Evolutionary conservation across 2,888 invertebrate genomes (phyloP).

Genomic region (Tanaodytes sp.): DNA sequence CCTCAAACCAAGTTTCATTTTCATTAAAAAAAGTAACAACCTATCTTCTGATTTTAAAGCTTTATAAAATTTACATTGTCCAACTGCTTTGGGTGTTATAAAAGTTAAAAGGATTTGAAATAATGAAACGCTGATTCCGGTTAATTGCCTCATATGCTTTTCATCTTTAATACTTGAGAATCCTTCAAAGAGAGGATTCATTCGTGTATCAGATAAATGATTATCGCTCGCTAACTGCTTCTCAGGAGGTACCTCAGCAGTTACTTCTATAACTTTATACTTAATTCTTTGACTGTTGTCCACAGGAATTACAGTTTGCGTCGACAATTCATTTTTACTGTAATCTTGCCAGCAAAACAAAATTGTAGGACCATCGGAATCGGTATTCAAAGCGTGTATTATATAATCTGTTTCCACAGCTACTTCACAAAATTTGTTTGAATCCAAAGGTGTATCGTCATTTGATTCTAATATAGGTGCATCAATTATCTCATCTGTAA

Average conservation of each 20-base stretch:
- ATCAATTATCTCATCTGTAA: too few species aligned
- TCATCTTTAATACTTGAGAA: constrained; percentile 35
- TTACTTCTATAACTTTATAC: constrained; percentile 7
- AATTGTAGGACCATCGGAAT: neutral
- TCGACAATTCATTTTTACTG: neutral
- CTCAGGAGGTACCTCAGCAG: constrained; percentile 4
- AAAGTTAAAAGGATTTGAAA: constrained; percentile 38
- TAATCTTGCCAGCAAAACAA: constrained; percentile 1
- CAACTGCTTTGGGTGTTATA: constrained; percentile 20
- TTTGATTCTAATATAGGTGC: too few species aligned
- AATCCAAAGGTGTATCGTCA: too few species aligned
- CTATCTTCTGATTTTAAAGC: constrained; percentile 26
- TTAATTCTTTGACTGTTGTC: constrained; percentile 1
- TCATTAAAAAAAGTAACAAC: constrained; percentile 44
- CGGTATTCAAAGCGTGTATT: constrained; percentile 6
- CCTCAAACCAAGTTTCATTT: constrained; percentile 44
- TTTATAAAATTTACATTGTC: constrained; percentile 34
- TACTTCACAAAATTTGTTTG: too few species aligned
- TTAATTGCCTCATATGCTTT: constrained; percentile 25
- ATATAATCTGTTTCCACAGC: neutral
- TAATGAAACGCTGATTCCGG: constrained; percentile 19
- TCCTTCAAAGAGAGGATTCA: constrained; percentile 35
- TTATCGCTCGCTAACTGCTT: neutral
- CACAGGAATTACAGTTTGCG: constrained; percentile 13
- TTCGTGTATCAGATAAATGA: constrained; percentile 8